Base-by-base conservation (phyloP, 2,888 invertebrate species). In the Lepidocyrtoides sp. region DNA sequence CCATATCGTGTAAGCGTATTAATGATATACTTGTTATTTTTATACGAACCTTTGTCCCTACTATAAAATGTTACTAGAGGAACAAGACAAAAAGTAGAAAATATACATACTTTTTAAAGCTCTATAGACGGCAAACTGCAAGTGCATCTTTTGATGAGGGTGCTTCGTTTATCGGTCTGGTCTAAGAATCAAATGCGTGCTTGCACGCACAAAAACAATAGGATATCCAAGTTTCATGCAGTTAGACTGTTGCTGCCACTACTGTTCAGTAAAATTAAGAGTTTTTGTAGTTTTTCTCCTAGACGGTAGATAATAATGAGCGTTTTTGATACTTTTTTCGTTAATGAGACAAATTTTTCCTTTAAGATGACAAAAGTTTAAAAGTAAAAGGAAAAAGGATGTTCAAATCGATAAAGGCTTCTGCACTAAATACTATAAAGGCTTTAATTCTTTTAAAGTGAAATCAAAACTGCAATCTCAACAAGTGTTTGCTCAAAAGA, bases 401-500 rank as follows among this genome's bases (percentile, higher is more conserved):
- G n/a, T n/a, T n/a, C n/a, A n/a, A n/a, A n/a, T n/a, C n/a, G n/a
- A n/a, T n/a, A n/a, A n/a, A n/a, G n/a, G n/a, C n/a, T n/a, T n/a
- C n/a, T n/a, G n/a, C n/a, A n/a, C n/a, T n/a, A n/a, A n/a, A n/a
- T n/a, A n/a, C n/a, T n/a, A n/a, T n/a, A n/a, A n/a, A n/a, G n/a
- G n/a, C n/a, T n/a, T n/a, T n/a, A n/a, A n/a, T n/a, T n/a, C n/a
- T n/a, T 29, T 23, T 48, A 29, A 32, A 57, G 17, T 32, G 51
- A 5, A 57, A 60, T n/a, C 14, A 17, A 20, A 57, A n/a, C 36
- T 48, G 60, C 17, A 82, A 82, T 89, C 88, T 89, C 88, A 89
- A 89, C 88, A 89, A 89, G 88, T 89, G 72, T 89, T 79, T 87
- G 51, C 44, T 20, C 17, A 86, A 86, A 86, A 26, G 75, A 36